Percentiles rank a stretch among this genome's conserved stretches.
Evolutionary conservation across 2,888 invertebrate genomes (phyloP).

Genomic region (Phalangium opilio): DNA sequence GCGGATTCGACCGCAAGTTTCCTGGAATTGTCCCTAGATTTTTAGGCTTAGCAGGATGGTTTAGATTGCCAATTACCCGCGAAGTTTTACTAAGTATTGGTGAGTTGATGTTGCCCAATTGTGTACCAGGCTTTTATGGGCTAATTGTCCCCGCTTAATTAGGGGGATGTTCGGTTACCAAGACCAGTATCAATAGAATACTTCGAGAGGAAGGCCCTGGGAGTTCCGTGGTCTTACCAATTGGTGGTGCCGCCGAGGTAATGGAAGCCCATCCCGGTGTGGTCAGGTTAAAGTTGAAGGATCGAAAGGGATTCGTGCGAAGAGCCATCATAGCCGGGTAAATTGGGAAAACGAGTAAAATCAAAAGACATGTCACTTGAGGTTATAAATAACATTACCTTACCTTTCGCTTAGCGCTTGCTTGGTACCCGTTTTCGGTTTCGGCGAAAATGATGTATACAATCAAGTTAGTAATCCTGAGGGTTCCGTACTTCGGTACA

Average conservation of each 20-base stretch:
- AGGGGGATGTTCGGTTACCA: constrained; percentile 33
- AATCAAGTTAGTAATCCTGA: constrained; percentile 52
- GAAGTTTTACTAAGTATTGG: constrained; percentile 42
- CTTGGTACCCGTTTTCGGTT: constrained; percentile 71
- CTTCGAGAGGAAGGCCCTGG: constrained; percentile 34
- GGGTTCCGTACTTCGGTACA: constrained; percentile 45
- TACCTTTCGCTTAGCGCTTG: background rate
- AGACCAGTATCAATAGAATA: constrained; percentile 44
- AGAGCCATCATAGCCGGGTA: constrained; percentile 58
- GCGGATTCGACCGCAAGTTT: constrained; percentile 33
- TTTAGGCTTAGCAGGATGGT: constrained; percentile 55
- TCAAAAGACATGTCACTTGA: no score
- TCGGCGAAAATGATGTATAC: constrained; percentile 76
- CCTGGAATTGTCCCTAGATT: constrained; percentile 37
- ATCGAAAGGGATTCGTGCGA: constrained; percentile 60
- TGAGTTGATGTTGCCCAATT: no score
- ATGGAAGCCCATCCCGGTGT: constrained; percentile 61
- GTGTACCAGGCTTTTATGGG: no score
- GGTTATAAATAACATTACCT: no score
- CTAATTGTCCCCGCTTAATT: no score
- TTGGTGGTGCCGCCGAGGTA: constrained; percentile 81
- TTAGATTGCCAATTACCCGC: constrained; percentile 51
- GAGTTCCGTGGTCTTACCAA: constrained; percentile 52
- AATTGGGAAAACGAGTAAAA: no score
- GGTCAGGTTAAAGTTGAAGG: constrained; percentile 54